Conservation (phyloP, 1,140 invertebrate species). For the Zeugodacus cucurbitae region DNA sequence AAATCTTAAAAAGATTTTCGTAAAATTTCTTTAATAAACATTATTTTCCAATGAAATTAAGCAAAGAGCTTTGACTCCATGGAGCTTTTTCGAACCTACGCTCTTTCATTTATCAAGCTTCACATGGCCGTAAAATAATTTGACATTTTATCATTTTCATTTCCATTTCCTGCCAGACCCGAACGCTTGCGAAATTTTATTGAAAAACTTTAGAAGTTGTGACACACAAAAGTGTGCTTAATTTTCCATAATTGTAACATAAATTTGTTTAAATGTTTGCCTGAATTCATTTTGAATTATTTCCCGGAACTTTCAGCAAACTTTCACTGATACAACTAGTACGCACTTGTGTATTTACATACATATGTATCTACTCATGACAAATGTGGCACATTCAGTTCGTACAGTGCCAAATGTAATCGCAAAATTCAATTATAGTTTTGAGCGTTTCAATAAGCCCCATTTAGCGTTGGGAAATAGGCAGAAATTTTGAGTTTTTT, state of each 20-base stretch:
- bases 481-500: background rate
- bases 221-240: background rate
- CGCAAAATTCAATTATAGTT: background rate
- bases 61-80: too few species aligned
- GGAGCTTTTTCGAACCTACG: too few species aligned
- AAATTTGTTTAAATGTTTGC: background rate
- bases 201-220: background rate
- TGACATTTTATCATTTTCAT: too few species aligned
- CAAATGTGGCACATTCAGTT: background rate
- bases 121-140: too few species aligned
- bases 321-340: background rate
- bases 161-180: background rate
- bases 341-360: background rate
- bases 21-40: too few species aligned
- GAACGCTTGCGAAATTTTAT: background rate
- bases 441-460: background rate
- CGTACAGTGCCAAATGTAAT: background rate
- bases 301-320: background rate
- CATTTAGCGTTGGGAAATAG: background rate
- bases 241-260: background rate
- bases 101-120: too few species aligned
- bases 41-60: too few species aligned
- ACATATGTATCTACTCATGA: background rate
- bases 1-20: too few species aligned
- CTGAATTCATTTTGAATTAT: background rate